phyloP scores from a whole-genome alignment of 2,888 invertebrate species.

The Bembecia ichneumoniformis region DNA sequence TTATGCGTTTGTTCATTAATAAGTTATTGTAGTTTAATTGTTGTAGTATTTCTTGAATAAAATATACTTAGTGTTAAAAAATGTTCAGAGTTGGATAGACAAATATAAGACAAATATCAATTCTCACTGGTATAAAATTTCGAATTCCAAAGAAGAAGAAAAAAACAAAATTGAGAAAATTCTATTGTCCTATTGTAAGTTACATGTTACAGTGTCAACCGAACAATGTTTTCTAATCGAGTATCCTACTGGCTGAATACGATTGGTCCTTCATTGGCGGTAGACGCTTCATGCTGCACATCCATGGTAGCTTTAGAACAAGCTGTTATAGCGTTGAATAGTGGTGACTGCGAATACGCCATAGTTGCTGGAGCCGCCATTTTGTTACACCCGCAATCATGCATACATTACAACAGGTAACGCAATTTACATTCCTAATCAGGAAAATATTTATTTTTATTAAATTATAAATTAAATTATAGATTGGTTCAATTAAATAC shows the following conservation, averaged over 20 bases:
- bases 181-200: too few species aligned
- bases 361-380: slow-evolving; percentile 74
- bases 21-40: too few species aligned
- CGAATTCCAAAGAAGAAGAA: background rate
- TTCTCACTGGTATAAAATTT: background rate
- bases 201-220: slow-evolving; percentile 30
- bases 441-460: background rate
- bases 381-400: slow-evolving; percentile 67
- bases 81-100: too few species aligned
- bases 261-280: slow-evolving; percentile 44
- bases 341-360: slow-evolving; percentile 59
- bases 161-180: too few species aligned
- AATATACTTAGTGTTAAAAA: too few species aligned
- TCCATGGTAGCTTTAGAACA: slow-evolving; percentile 36
- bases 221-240: slow-evolving; percentile 51
- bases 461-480: slow-evolving; percentile 3
- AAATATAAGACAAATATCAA: too few species aligned
- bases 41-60: too few species aligned
- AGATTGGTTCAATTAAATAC: slow-evolving; percentile 68
- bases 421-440: background rate
- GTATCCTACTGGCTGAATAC: slow-evolving; percentile 54
- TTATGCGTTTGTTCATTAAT: too few species aligned
- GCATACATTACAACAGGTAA: slow-evolving; percentile 42
- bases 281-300: slow-evolving; percentile 44
- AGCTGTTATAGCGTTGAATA: slow-evolving; percentile 34